These are phyloP conservation scores for Magallana nippona DNA, from an alignment of 2,888 invertebrate genomes.

Conservation along the genomic window DNA sequence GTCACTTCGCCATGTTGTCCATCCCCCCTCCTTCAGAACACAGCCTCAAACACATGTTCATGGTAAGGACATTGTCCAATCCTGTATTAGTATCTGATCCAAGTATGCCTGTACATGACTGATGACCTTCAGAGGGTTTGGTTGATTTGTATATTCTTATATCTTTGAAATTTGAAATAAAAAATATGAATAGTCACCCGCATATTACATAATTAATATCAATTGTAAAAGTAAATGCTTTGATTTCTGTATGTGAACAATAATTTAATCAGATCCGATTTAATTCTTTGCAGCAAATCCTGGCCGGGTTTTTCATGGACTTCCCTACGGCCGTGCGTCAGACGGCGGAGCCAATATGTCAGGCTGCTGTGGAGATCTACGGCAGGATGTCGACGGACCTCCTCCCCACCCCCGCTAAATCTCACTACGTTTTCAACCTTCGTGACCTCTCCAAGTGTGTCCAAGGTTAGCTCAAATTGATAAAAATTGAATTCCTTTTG, in stretches of 20 bases:
- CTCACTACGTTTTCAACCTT: slow-evolving; percentile 81
- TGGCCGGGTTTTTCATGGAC: slow-evolving; percentile 88
- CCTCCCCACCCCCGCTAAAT: slow-evolving; percentile 80
- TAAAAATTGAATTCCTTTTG: too few species aligned
- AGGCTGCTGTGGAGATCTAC: slow-evolving; percentile 80
- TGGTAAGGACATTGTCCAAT: slow-evolving; percentile 65
- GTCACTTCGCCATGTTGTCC: slow-evolving; percentile 79
- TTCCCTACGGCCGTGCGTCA: slow-evolving; percentile 84
- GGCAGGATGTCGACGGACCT: slow-evolving; percentile 79
- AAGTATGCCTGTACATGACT: too few species aligned
- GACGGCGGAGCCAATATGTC: slow-evolving; percentile 77
- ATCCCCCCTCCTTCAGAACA: slow-evolving; percentile 80
- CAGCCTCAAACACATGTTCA: slow-evolving; percentile 80
- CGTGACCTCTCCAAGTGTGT: slow-evolving; percentile 92
- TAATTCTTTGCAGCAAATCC: slow-evolving; percentile 82
- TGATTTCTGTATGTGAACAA: too few species aligned
- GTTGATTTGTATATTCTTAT: not conserved
- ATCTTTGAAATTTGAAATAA: not conserved
- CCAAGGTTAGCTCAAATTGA: slow-evolving; percentile 83
- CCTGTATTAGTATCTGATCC: too few species aligned
- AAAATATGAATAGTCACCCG: too few species aligned
- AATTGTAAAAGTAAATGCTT: too few species aligned
- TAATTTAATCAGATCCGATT: too few species aligned
- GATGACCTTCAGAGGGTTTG: too few species aligned
- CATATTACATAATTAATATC: not conserved